Conservation (phyloP, 2,888 invertebrate genomes). For the Ommatoiulus sabulosus region DNA sequence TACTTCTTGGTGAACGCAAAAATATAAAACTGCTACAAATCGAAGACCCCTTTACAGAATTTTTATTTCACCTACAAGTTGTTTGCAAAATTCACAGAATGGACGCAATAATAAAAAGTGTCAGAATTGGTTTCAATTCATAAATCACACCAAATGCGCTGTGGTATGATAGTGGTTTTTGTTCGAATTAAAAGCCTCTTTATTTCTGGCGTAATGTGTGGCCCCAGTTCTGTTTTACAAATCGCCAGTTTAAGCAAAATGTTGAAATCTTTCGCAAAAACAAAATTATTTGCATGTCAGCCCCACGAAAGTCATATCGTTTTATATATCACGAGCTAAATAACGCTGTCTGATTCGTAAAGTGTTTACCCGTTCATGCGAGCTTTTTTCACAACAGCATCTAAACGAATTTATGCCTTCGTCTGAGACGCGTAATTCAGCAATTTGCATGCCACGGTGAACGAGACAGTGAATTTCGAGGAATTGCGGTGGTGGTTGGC, state of each 20-base stretch:
- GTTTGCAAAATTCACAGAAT: neutral
- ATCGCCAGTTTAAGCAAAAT: slow-evolving; percentile 1
- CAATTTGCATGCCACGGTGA: slow-evolving; percentile 45
- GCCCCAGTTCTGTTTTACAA: slow-evolving; percentile 8
- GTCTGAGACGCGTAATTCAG: slow-evolving; percentile 18
- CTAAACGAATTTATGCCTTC: slow-evolving; percentile 18
- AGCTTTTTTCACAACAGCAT: slow-evolving; percentile 9
- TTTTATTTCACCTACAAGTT: too few species aligned
- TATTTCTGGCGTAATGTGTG: neutral
- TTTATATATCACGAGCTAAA: neutral
- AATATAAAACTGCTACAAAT: too few species aligned
- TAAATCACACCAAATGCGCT: neutral
- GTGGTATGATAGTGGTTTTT: neutral
- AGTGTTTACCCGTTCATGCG: neutral
- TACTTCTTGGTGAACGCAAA: too few species aligned
- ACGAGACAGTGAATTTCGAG: neutral
- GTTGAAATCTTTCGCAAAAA: neutral
- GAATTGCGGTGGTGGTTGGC: neutral
- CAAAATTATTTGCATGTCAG: slow-evolving; percentile 7
- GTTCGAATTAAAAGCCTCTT: neutral
- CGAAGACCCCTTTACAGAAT: too few species aligned
- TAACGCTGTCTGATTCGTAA: neutral
- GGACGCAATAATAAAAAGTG: neutral
- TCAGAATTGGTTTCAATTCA: neutral
- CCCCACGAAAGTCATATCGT: neutral